These are phyloP conservation scores for Trachythela sp. DNA, from an alignment of 64 coral and sea anemone genomes.

Conservation along the genomic window DNA sequence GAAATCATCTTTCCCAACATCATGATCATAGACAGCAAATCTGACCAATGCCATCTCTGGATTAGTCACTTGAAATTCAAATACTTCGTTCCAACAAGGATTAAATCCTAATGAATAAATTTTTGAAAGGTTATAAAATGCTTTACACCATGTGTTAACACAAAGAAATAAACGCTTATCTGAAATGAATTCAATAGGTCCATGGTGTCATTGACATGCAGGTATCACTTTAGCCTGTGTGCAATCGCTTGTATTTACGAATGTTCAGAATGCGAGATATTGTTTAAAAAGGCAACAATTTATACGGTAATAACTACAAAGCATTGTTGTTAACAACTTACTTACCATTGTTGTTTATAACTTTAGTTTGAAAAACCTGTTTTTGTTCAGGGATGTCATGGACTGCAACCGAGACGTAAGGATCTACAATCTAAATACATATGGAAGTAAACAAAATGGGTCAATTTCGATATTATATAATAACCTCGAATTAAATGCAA, in stretches of 20 bases:
- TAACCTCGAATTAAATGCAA: not conserved
- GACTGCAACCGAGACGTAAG: not conserved
- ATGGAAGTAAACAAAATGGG: not conserved
- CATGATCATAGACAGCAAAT: constrained; percentile 2
- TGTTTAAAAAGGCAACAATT: too few species aligned
- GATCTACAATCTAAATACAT: constrained; percentile 9
- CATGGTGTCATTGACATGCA: too few species aligned
- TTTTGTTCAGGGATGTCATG: not conserved
- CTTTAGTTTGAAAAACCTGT: not conserved
- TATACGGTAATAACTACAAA: too few species aligned
- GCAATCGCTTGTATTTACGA: too few species aligned
- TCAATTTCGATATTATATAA: not conserved
- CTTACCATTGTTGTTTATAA: constrained; percentile 13
- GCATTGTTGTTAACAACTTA: too few species aligned
- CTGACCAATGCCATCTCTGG: constrained; percentile 1
- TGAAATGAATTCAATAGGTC: not conserved
- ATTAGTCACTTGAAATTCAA: not conserved
- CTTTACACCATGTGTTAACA: not conserved
- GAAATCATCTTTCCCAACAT: constrained; percentile 17
- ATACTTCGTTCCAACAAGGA: not conserved
- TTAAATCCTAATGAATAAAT: not conserved
- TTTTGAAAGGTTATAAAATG: not conserved
- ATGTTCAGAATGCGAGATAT: too few species aligned
- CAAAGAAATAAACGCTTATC: not conserved
- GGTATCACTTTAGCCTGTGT: too few species aligned